A percentile compares a stretch with the other conserved stretches of the same genome.
phyloP scores from a whole-genome alignment of 2,113 vertebrate species.

The Elaphurus davidianus region DNA sequence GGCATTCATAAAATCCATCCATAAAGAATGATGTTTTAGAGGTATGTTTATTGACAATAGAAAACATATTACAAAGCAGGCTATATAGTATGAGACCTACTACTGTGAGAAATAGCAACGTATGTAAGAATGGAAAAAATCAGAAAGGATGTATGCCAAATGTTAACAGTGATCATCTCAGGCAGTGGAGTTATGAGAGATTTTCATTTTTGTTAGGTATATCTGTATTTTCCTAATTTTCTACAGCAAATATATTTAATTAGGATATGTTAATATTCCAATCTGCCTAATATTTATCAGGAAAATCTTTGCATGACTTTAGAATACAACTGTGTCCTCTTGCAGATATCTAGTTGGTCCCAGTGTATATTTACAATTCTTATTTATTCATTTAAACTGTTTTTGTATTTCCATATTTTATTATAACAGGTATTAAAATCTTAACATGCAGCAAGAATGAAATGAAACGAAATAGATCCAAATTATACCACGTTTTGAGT shows the following conservation, averaged over 20 bases:
- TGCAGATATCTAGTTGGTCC: neutral
- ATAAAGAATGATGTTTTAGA: neutral
- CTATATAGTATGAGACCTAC: neutral
- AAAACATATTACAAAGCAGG: neutral
- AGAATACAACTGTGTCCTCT: neutral
- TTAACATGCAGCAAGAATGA: neutral
- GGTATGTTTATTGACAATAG: neutral
- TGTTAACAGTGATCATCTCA: neutral
- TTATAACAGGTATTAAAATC: neutral
- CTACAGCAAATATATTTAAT: neutral
- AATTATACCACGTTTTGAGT: neutral
- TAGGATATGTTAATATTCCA: neutral
- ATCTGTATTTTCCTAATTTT: neutral
- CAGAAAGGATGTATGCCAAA: neutral
- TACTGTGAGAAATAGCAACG: neutral
- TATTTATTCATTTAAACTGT: neutral
- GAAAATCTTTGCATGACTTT: neutral
- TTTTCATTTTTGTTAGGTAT: constrained; percentile 19
- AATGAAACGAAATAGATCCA: neutral
- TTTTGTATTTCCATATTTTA: constrained; percentile 5
- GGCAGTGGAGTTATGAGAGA: neutral
- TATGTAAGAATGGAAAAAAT: neutral
- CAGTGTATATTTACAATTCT: constrained; percentile 26
- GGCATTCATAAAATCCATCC: neutral
- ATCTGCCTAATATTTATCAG: neutral